phyloP scores from a whole-genome alignment of 2,113 vertebrate genomes.

The Dicrurus megarhynchus region DNA sequence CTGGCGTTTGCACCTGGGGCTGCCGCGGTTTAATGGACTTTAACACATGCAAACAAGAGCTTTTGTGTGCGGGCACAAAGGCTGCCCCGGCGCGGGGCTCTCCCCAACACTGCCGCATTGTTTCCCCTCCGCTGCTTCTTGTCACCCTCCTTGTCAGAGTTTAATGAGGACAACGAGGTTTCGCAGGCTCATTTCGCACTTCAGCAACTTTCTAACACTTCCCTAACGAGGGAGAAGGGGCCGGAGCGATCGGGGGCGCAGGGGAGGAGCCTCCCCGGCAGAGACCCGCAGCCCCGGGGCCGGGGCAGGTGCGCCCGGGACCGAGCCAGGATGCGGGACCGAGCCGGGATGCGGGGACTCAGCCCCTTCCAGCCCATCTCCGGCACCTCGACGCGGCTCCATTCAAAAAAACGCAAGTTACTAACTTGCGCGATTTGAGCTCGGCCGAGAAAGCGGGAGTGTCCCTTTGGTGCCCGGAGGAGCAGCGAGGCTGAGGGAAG shows the following conservation, averaged over 20 bases:
- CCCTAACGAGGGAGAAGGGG: constrained; percentile 78
- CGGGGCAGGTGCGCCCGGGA: background rate
- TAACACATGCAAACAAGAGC: constrained; percentile 88
- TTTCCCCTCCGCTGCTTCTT: constrained; percentile 89
- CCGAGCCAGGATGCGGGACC: background rate
- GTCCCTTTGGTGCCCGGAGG: background rate
- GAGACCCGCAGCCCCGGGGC: background rate
- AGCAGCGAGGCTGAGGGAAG: background rate
- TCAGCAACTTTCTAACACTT: constrained; percentile 92
- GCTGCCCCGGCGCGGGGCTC: constrained; percentile 75
- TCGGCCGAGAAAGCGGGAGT: background rate
- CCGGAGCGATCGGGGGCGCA: background rate
- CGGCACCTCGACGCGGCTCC: background rate
- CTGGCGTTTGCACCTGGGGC: constrained; percentile 87
- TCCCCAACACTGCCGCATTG: constrained; percentile 83
- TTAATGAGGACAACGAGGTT: constrained; percentile 93
- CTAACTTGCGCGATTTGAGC: background rate
- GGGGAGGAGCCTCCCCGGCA: background rate
- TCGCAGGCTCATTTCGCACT: constrained; percentile 91
- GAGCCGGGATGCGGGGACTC: background rate
- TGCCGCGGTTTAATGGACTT: constrained; percentile 83
- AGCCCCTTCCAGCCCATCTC: background rate
- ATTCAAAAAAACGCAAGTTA: background rate
- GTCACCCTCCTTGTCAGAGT: constrained; percentile 91
- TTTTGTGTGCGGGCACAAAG: constrained; percentile 90